Conservation (phyloP, 2,797 vertebrate species). For the Morus bassanus region DNA sequence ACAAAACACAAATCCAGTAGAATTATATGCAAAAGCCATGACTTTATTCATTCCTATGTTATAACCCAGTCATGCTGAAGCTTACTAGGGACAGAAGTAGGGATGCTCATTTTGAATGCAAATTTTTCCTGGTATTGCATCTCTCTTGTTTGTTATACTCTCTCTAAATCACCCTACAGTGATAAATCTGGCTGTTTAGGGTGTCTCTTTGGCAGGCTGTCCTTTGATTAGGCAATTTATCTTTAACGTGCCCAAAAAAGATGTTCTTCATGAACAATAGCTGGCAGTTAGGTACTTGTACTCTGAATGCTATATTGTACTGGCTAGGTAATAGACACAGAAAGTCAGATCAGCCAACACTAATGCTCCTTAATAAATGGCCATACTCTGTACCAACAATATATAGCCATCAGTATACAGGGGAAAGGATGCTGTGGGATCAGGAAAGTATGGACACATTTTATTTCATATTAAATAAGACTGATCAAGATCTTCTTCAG, state of each 20-base stretch:
- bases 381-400: neutral
- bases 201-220: neutral
- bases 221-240: conserved; percentile 30
- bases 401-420: neutral
- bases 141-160: neutral
- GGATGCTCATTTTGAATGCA: neutral
- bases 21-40: neutral
- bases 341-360: neutral
- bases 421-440: neutral
- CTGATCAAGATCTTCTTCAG: neutral
- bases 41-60: neutral
- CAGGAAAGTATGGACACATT: neutral
- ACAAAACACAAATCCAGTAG: neutral
- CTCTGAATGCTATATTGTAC: neutral
- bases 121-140: neutral
- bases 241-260: neutral
- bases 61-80: neutral
- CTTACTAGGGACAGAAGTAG: neutral
- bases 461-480: neutral
- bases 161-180: neutral
- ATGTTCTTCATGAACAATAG: neutral
- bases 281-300: neutral
- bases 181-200: neutral
- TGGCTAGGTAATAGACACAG: neutral
- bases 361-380: neutral